Conservation (phyloP, 1,140 invertebrate species). For the Plodia interpunctella region DNA sequence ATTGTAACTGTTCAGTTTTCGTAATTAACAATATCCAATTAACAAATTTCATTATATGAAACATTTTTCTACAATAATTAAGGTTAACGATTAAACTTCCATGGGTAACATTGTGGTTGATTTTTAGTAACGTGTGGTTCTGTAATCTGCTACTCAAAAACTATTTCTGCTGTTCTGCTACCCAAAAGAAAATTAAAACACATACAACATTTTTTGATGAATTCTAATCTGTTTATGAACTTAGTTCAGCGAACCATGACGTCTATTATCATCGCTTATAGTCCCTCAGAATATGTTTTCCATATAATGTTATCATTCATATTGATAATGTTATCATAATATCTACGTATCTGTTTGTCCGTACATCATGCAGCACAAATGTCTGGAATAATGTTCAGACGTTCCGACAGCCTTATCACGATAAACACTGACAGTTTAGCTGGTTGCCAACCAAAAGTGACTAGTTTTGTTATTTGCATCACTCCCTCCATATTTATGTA, state of each 20-base stretch:
- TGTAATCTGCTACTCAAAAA: too few species aligned
- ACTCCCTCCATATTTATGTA: too few species aligned
- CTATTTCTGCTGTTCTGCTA: too few species aligned
- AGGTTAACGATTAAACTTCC: too few species aligned
- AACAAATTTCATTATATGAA: too few species aligned
- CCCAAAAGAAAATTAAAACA: too few species aligned
- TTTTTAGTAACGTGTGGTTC: too few species aligned
- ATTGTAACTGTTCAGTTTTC: too few species aligned
- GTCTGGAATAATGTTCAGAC: not conserved
- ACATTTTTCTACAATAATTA: too few species aligned
- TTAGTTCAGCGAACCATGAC: not conserved
- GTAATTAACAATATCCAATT: too few species aligned
- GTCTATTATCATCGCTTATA: not conserved
- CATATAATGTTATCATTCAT: too few species aligned
- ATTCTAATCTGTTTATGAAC: not conserved
- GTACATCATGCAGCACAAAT: not conserved
- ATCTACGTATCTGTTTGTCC: not conserved
- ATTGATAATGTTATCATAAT: slow-evolving; percentile 4
- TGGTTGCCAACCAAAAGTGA: not conserved
- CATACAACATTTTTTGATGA: not conserved
- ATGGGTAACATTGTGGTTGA: too few species aligned
- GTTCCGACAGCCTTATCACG: not conserved
- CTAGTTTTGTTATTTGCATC: not conserved
- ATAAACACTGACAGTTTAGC: not conserved
- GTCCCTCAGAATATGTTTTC: not conserved